Conservation (phyloP, 2,888 invertebrate genomes). For the Unio delphinus region DNA sequence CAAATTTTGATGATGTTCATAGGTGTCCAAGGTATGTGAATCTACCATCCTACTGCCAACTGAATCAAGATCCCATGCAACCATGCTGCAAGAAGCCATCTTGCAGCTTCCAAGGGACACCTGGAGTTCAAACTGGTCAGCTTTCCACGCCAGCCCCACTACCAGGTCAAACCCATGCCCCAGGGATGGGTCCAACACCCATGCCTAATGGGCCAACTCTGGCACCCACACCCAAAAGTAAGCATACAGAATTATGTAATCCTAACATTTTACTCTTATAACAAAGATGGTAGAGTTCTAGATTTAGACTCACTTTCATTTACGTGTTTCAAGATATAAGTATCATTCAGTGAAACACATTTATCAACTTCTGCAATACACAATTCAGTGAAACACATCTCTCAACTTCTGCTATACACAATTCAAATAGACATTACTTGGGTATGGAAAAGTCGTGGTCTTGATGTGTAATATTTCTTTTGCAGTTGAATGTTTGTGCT, state of each 20-base stretch:
- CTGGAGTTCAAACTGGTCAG: conserved; percentile 31
- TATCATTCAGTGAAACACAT: no score
- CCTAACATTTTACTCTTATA: no score
- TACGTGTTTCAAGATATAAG: no score
- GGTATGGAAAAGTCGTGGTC: no score
- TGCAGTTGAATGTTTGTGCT: no score
- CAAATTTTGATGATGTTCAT: background rate
- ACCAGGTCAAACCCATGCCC: conserved; percentile 21
- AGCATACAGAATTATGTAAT: conserved; percentile 1
- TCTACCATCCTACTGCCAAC: conserved; percentile 45
- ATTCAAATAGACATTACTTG: no score
- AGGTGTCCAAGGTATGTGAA: conserved; percentile 50
- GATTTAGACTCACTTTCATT: no score
- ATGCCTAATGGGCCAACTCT: conserved; percentile 17
- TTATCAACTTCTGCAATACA: no score
- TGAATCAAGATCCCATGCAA: conserved; percentile 43
- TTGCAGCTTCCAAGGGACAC: conserved; percentile 40
- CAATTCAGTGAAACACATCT: no score
- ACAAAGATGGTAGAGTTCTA: no score
- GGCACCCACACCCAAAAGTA: conserved; percentile 38
- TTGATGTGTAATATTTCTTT: no score
- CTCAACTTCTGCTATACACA: no score
- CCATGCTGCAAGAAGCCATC: conserved; percentile 51
- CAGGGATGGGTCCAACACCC: conserved; percentile 24
- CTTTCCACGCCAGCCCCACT: conserved; percentile 19